phyloP scores from a whole-genome alignment of 2,888 invertebrate species.

The Ectemnius continuus region DNA sequence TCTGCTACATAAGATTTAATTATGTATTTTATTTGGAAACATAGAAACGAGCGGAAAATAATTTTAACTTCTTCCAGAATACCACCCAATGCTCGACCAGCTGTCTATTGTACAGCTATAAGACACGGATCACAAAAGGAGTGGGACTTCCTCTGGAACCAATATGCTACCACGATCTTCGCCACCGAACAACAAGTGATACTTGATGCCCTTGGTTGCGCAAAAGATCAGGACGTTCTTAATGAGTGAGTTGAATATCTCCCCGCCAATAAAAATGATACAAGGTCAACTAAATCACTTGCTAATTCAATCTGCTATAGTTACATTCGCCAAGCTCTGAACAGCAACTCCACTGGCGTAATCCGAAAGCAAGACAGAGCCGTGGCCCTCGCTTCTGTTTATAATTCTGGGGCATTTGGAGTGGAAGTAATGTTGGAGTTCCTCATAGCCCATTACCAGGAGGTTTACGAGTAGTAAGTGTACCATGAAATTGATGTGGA shows the following conservation, averaged over 20 bases:
- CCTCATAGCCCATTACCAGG: constrained; percentile 49
- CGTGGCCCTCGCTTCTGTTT: constrained; percentile 73
- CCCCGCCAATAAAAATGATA: background rate
- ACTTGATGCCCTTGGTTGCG: constrained; percentile 80
- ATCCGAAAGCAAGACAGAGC: constrained; percentile 74
- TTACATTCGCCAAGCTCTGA: constrained; percentile 23
- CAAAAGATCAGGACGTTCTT: constrained; percentile 74
- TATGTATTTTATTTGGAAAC: background rate
- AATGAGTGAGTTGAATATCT: constrained; percentile 71
- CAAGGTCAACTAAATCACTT: background rate
- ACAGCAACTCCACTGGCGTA: constrained; percentile 35
- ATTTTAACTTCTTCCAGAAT: constrained; percentile 74
- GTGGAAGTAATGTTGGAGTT: constrained; percentile 57
- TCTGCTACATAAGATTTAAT: background rate
- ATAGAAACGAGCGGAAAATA: background rate
- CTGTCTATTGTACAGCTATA: constrained; percentile 87
- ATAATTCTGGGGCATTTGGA: constrained; percentile 65
- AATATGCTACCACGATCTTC: constrained; percentile 81
- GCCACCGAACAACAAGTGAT: constrained; percentile 79
- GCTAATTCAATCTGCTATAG: constrained; percentile 20
- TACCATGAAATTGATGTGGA: background rate
- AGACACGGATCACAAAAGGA: constrained; percentile 82
- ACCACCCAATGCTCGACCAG: constrained; percentile 83
- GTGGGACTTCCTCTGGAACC: constrained; percentile 84
- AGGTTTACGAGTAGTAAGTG: constrained; percentile 63